Conservation (phyloP, 2,888 invertebrate genomes). For the Eupithecia tripunctaria region DNA sequence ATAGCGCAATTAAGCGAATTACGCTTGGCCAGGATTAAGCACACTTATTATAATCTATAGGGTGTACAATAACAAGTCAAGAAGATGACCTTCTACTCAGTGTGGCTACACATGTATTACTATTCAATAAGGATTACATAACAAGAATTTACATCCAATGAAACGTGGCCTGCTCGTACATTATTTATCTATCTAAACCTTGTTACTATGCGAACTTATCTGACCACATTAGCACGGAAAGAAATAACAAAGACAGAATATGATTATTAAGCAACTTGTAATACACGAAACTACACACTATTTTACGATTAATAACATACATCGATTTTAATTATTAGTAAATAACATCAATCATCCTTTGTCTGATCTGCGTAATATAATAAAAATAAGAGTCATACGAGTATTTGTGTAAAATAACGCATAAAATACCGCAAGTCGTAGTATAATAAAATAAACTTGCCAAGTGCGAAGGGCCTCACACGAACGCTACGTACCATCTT, state of each 20-base stretch:
- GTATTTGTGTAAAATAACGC: not conserved
- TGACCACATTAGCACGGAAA: not conserved
- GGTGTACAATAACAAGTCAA: slow-evolving; percentile 22
- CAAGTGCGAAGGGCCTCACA: not conserved
- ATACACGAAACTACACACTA: not conserved
- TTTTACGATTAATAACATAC: not conserved
- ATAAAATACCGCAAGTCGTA: not conserved
- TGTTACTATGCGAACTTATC: not conserved
- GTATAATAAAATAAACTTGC: not conserved
- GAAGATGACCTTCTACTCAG: not conserved
- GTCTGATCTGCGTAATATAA: not conserved
- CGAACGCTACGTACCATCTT: not conserved
- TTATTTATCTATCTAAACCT: not conserved
- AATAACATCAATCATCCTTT: not conserved
- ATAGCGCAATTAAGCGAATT: not conserved
- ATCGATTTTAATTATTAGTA: not conserved
- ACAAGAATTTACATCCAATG: not conserved
- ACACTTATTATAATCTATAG: not conserved
- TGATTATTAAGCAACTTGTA: not conserved
- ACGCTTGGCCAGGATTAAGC: not conserved
- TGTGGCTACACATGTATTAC: not conserved
- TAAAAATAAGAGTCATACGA: not conserved
- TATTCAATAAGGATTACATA: not conserved
- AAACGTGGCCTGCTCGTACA: not conserved
- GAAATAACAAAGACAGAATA: not conserved